Conservation (phyloP, 2,113 vertebrate species). For the Peromyscus leucopus region DNA sequence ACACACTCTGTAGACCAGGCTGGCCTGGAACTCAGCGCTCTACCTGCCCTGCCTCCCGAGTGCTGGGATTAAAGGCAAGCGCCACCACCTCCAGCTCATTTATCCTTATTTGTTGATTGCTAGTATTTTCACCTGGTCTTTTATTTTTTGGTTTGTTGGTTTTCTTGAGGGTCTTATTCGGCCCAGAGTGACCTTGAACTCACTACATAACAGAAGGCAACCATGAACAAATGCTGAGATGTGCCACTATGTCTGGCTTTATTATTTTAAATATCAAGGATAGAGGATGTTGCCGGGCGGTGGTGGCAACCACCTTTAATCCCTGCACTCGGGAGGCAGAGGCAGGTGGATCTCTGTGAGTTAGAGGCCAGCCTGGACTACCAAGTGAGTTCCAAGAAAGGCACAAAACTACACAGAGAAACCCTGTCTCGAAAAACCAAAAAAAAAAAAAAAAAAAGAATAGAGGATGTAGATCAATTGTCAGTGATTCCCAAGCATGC, state of each 20-base stretch:
- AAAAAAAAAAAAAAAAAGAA: not conserved
- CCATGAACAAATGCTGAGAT: not conserved
- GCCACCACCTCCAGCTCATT: not conserved
- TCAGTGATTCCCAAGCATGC: not conserved
- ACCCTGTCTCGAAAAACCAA: too few species aligned
- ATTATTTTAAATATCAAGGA: not conserved
- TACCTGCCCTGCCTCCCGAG: not conserved
- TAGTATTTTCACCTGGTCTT: not conserved
- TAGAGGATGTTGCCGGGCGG: too few species aligned
- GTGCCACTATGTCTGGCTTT: not conserved
- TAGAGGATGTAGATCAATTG: not conserved
- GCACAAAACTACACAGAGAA: too few species aligned
- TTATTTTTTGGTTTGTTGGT: not conserved
- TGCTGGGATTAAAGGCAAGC: not conserved
- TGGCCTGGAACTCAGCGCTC: not conserved
- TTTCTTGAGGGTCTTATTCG: not conserved
- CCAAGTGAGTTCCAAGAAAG: too few species aligned
- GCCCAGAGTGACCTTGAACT: too few species aligned
- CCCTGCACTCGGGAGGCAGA: too few species aligned
- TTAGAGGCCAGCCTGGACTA: too few species aligned
- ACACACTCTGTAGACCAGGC: not conserved
- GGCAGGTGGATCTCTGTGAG: too few species aligned
- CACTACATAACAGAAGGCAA: not conserved
- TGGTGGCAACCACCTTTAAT: too few species aligned
- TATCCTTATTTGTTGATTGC: slow-evolving; percentile 31